Conservation (phyloP, 2,797 vertebrate species). For the Anguilla megastoma region DNA sequence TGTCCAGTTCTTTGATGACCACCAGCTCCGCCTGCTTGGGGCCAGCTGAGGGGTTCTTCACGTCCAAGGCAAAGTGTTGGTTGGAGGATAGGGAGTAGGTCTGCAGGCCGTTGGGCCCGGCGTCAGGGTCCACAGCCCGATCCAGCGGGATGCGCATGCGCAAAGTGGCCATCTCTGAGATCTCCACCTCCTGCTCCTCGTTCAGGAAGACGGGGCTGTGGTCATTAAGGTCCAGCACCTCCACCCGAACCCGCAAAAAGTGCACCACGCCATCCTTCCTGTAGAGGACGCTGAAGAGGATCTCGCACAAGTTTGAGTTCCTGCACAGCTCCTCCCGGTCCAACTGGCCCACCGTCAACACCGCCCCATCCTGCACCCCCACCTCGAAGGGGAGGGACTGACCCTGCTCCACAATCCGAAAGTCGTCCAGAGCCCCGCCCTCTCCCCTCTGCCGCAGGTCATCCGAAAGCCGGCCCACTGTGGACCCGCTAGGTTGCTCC, state of each 20-base stretch:
- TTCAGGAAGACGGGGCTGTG: constrained; percentile 82
- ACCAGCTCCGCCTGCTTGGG: constrained; percentile 82
- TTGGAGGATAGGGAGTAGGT: constrained; percentile 81
- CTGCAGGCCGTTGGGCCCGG: constrained; percentile 76
- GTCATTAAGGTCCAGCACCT: constrained; percentile 88
- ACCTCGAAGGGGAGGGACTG: constrained; percentile 77
- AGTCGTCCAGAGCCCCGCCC: constrained; percentile 64
- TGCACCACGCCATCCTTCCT: constrained; percentile 69
- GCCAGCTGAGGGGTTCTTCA: constrained; percentile 73
- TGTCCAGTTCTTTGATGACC: constrained; percentile 85
- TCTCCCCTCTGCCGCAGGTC: constrained; percentile 74
- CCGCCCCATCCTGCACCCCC: constrained; percentile 69
- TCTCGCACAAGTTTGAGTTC: constrained; percentile 78
- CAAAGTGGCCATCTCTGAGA: constrained; percentile 84
- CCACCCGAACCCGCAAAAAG: constrained; percentile 82
- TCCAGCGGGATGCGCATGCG: constrained; percentile 85
- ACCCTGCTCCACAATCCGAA: constrained; percentile 84
- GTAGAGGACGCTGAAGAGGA: constrained; percentile 85
- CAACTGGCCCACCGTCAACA: constrained; percentile 78
- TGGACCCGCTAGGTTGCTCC: constrained; percentile 79
- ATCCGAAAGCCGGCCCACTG: constrained; percentile 78
- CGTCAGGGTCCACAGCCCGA: constrained; percentile 80
- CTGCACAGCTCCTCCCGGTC: constrained; percentile 88
- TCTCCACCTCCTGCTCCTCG: constrained; percentile 82
- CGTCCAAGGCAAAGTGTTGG: constrained; percentile 84